phyloP scores from a whole-genome alignment of 2,797 vertebrate species.

The Paedocypris micromegethes region DNA sequence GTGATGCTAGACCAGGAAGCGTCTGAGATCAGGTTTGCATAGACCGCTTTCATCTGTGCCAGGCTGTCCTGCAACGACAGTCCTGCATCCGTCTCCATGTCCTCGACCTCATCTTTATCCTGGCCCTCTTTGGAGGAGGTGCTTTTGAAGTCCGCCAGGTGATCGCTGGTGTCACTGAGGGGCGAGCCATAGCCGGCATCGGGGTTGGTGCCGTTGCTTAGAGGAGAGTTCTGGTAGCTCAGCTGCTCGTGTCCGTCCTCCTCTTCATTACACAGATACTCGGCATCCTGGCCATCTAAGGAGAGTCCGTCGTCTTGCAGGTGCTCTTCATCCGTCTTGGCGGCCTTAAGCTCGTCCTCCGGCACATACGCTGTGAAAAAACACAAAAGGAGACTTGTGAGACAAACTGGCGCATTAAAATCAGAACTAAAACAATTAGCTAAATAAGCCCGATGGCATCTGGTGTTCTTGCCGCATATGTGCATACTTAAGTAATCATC shows the following conservation, averaged over 20 bases:
- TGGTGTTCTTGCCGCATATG: conserved; percentile 21
- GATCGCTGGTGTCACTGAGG: conserved; percentile 92
- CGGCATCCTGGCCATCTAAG: conserved; percentile 83
- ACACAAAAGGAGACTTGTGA: conserved; percentile 49
- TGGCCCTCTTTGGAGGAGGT: conserved; percentile 76
- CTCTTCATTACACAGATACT: conserved; percentile 83
- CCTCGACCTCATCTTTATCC: conserved; percentile 71
- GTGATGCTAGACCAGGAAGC: conserved; percentile 93
- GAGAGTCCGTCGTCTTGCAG: conserved; percentile 86
- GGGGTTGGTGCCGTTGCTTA: conserved; percentile 93
- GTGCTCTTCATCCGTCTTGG: conserved; percentile 80
- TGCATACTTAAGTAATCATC: conserved; percentile 55
- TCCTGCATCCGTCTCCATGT: conserved; percentile 69
- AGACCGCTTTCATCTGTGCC: conserved; percentile 95
- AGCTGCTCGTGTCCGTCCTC: conserved; percentile 81
- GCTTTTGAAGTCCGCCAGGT: conserved; percentile 83
- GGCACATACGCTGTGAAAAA: conserved; percentile 88
- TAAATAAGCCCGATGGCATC: conserved; percentile 12
- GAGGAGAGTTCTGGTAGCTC: conserved; percentile 92
- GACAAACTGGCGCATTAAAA: conserved; percentile 24
- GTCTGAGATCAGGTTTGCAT: conserved; percentile 93
- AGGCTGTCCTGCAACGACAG: conserved; percentile 91
- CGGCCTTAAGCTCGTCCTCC: conserved; percentile 89
- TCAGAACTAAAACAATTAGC: conserved; percentile 40
- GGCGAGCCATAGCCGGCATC: conserved; percentile 93